These are phyloP conservation scores for Seira ritae DNA, from an alignment of 2,888 invertebrate genomes.

Conservation along the genomic window DNA sequence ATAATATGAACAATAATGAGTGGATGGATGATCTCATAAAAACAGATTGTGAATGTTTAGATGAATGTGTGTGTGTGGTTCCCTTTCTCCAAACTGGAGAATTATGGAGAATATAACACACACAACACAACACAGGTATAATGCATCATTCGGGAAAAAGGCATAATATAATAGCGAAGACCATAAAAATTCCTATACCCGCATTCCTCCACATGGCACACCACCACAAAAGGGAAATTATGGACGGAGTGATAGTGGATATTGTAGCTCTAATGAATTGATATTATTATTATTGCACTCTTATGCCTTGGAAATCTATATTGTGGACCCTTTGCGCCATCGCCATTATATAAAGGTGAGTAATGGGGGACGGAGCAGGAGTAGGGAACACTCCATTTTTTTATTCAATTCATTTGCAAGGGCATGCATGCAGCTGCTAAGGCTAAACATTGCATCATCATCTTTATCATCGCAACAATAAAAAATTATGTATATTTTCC, in stretches of 20 bases:
- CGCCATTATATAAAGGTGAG: conserved; percentile 32
- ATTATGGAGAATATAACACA: conserved; percentile 35
- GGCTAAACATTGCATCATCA: conserved; percentile 8
- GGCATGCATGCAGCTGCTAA: conserved; percentile 8
- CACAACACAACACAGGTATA: no score
- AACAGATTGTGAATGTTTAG: conserved; percentile 24
- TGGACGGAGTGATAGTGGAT: conserved; percentile 40
- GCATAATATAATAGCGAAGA: no score
- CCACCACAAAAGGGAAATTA: no score
- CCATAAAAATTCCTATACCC: no score
- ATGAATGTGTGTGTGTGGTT: conserved; percentile 52
- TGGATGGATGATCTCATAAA: conserved; percentile 28
- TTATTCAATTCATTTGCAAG: conserved; percentile 11
- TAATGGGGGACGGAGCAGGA: conserved; percentile 54
- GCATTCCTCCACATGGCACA: no score
- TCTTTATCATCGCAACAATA: background rate
- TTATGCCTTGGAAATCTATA: no score
- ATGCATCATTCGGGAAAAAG: no score
- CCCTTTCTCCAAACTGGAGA: conserved; percentile 33
- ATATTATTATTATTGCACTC: conserved; percentile 42
- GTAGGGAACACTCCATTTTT: conserved; percentile 3
- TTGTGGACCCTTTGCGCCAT: no score
- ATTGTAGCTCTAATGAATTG: conserved; percentile 55
- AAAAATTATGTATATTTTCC: conserved; percentile 29
- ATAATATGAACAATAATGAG: no score